Percentiles rank a stretch among this genome's conserved stretches.
phyloP scores from a whole-genome alignment of 2,888 invertebrate species.

The Drosophila atripex region DNA sequence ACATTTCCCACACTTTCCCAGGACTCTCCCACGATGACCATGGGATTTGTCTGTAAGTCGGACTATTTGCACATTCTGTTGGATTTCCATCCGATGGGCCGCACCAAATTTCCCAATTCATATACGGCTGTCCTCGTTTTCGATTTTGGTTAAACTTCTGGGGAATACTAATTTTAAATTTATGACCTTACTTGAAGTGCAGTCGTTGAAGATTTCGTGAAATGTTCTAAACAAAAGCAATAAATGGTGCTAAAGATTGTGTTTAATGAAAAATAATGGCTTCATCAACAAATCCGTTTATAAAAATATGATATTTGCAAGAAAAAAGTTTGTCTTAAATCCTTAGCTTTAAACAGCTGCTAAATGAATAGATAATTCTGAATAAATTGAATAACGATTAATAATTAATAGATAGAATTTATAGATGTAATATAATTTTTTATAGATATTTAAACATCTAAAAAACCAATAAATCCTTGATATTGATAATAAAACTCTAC shows the following conservation, averaged over 20 bases:
- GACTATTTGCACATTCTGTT: slow-evolving; percentile 27
- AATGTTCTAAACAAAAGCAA: neutral
- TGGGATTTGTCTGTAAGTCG: slow-evolving; percentile 32
- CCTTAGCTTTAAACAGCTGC: neutral
- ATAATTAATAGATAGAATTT: no score
- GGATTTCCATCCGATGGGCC: slow-evolving; percentile 7
- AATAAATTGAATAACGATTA: no score
- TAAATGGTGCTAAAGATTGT: neutral
- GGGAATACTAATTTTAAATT: neutral
- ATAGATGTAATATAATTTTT: no score
- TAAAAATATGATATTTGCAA: no score
- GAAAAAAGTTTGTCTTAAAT: no score
- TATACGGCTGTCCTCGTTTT: neutral
- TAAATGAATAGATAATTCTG: no score
- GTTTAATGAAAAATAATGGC: slow-evolving; percentile 1
- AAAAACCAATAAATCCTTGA: neutral
- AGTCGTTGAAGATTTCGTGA: neutral
- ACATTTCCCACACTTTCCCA: slow-evolving; percentile 31
- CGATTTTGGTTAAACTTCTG: neutral
- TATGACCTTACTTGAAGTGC: neutral
- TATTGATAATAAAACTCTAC: neutral
- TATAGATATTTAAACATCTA: no score
- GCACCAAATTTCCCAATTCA: neutral
- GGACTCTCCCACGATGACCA: slow-evolving; percentile 24
- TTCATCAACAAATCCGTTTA: neutral